A percentile compares a stretch with the other conserved stretches of the same genome.
These are phyloP conservation scores for Grus americana DNA, from an alignment of 2,113 vertebrate species.

Conservation along the genomic window DNA sequence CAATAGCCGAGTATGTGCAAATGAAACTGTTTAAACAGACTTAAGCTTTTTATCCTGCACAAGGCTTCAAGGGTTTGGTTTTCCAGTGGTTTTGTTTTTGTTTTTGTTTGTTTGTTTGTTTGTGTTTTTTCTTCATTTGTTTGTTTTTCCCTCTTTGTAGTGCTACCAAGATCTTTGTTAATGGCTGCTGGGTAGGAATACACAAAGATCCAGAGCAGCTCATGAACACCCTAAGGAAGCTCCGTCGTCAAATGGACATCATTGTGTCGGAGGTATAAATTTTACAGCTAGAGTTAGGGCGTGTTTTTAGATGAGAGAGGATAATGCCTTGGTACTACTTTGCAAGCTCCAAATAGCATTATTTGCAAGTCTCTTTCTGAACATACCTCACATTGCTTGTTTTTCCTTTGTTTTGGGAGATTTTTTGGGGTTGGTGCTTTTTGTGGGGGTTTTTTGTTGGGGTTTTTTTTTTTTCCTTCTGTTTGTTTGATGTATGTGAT, in stretches of 20 bases:
- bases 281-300: neutral
- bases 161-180: constrained; percentile 99
- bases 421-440: neutral
- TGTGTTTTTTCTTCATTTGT: neutral
- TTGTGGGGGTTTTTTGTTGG: too few relatives aligned
- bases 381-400: neutral
- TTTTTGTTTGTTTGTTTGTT: neutral
- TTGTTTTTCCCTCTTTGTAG: constrained; percentile 63
- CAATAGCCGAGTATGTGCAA: constrained; percentile 92
- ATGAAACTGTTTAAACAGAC: neutral
- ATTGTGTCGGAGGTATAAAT: constrained; percentile 93
- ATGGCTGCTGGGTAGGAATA: constrained; percentile 99
- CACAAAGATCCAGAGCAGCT: constrained; percentile 98
- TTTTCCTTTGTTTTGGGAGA: neutral
- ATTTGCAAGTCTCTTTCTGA: neutral
- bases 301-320: neutral
- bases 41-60: neutral
- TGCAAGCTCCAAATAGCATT: neutral
- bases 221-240: constrained; percentile 96
- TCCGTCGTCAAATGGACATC: constrained; percentile 98
- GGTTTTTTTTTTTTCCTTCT: too few relatives aligned
- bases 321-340: neutral
- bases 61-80: neutral
- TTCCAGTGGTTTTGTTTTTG: neutral
- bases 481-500: neutral